A percentile compares a stretch with the other conserved stretches of the same genome.
These are phyloP conservation scores for Myxocyprinus asiaticus DNA, from an alignment of 2,113 vertebrate genomes.

Conservation along the genomic window DNA sequence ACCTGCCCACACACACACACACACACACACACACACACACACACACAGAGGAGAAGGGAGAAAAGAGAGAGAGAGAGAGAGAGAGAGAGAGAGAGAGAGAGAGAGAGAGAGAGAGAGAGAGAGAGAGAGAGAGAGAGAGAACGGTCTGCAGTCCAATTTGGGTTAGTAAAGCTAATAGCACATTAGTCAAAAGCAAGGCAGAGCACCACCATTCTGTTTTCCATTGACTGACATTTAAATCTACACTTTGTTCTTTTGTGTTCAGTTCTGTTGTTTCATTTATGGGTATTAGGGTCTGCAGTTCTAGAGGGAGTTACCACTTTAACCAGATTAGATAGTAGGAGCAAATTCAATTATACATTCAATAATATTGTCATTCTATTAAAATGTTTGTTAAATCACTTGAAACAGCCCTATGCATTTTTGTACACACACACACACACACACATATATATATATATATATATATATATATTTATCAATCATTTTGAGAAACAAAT, in stretches of 20 bases:
- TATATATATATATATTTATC: conserved; percentile 42
- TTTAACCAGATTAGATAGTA: conserved; percentile 53
- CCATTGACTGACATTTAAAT: conserved; percentile 35
- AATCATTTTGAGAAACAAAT: conserved; percentile 56
- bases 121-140: conserved; percentile 24
- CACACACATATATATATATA: conserved; percentile 8
- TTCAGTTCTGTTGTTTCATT: conserved; percentile 46
- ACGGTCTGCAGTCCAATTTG: conserved; percentile 31
- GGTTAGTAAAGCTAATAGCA: conserved; percentile 25
- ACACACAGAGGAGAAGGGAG: no score
- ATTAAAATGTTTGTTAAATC: conserved; percentile 53
- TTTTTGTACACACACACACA: conserved; percentile 46
- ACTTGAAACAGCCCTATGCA: conserved; percentile 64
- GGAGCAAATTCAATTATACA: conserved; percentile 31
- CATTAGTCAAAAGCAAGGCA: conserved; percentile 4
- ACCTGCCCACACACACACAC: no score
- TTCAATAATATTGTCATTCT: conserved; percentile 41
- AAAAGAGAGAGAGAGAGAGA: no score
- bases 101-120: not conserved
- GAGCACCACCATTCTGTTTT: conserved; percentile 30
- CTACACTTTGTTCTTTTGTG: conserved; percentile 29
- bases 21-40: no score
- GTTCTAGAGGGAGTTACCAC: conserved; percentile 39
- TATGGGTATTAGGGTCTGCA: conserved; percentile 39
- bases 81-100: conserved; percentile 3